Conservation (phyloP, 2,113 vertebrate species). For the Scomber scombrus region DNA sequence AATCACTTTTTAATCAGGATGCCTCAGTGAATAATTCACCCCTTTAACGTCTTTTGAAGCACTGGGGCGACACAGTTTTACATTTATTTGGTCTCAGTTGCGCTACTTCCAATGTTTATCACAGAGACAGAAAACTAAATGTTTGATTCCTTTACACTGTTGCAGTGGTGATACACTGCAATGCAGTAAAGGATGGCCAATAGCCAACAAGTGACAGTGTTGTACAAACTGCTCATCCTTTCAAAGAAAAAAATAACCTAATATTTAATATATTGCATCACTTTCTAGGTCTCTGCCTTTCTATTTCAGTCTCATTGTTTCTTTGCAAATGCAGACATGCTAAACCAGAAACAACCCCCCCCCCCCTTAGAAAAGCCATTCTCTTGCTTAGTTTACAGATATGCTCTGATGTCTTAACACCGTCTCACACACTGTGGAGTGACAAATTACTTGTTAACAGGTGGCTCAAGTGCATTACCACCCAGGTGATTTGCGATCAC, state of each 20-base stretch:
- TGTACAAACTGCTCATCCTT: constrained; percentile 48
- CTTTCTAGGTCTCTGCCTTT: not conserved
- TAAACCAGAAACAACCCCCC: not conserved
- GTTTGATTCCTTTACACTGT: constrained; percentile 58
- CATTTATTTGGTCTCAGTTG: constrained; percentile 28
- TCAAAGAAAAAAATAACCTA: constrained; percentile 48
- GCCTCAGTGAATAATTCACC: constrained; percentile 65
- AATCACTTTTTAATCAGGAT: constrained; percentile 70
- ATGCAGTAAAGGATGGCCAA: constrained; percentile 73
- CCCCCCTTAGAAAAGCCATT: no score
- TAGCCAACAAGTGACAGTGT: constrained; percentile 63
- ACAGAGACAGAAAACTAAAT: constrained; percentile 33
- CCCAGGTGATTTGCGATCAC: constrained; percentile 41
- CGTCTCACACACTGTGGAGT: not conserved
- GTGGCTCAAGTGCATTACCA: constrained; percentile 40
- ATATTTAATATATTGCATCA: constrained; percentile 14
- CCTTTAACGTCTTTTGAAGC: constrained; percentile 49
- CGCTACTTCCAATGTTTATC: constrained; percentile 45
- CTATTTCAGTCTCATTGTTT: constrained; percentile 16
- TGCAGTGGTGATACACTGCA: constrained; percentile 70
- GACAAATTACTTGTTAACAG: constrained; percentile 36
- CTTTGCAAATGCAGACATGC: not conserved
- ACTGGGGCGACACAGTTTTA: constrained; percentile 40
- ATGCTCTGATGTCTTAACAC: constrained; percentile 21
- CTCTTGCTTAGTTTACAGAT: not conserved